Evolutionary conservation across 2,113 vertebrate genomes (phyloP), one percentile per base, ranked within the genome.

Genomic region (Pachycephala philippinensis): DNA sequence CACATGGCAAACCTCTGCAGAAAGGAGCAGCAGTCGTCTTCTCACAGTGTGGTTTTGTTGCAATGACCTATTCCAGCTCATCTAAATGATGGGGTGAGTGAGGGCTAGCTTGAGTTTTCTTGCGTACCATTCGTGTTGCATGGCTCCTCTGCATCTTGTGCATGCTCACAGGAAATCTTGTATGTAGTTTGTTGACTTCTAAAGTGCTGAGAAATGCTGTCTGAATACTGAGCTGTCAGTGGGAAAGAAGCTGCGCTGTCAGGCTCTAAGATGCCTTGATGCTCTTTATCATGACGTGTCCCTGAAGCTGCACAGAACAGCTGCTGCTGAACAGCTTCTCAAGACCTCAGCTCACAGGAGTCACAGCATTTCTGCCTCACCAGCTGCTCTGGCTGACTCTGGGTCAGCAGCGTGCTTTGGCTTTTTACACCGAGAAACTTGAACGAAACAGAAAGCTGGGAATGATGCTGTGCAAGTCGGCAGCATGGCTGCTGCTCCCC

Each of bases 381-480:
- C 69, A 68, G 69, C 77, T 76, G 78, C 70, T 84, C 74, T 49
- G 74, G 7, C 61, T 90, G 89, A 56, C 83, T 92, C 39, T 33
- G 56, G 84, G 81, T 93, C 47, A 84, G 61, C 60, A 64, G 35
- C 0, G 0, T 35, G 44, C 30, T 80, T 76, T 59, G 65, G 42
- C 31, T 31, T 71, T 84, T 87, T 64, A 15, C 30, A 37, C 26
- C 1, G 30, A 71, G 40, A 39, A 60, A 60, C 24, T 40, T 42
- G 50, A 59, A 56, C 0, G 0, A n/a, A 87, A 54, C 39, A 87
- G 60, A 78, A 81, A 91, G 33, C 44, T 52, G 79, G 69, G 50
- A 84, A 35, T 0, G 13, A 47, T 50, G 52, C 49, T 19, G 17
- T 4, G 3, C 2, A 4, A 49, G 45, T 39, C 0, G 0, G 22